Evolutionary conservation across 1,140 invertebrate species (phyloP).

Genomic region (Hermetia illucens): DNA sequence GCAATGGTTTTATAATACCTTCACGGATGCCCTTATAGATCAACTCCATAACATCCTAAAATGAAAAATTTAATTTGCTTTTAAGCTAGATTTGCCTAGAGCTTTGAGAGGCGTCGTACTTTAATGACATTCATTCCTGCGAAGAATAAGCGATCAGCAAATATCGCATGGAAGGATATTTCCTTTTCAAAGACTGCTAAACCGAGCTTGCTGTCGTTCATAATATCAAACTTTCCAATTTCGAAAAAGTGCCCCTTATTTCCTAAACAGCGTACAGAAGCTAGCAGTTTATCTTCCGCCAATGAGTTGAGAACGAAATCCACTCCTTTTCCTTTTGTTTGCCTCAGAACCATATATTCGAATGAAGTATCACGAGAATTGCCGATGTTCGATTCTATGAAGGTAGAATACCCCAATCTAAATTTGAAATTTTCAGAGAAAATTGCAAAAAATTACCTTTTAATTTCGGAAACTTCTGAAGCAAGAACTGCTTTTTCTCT

Average conservation of each 20-base stretch:
- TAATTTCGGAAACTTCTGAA: constrained; percentile 51
- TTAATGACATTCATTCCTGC: too few species aligned
- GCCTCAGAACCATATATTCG: constrained; percentile 39
- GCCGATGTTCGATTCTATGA: constrained; percentile 38
- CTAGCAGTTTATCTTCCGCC: constrained; percentile 49
- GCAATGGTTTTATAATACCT: constrained; percentile 49
- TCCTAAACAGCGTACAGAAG: constrained; percentile 63
- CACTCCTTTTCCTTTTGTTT: constrained; percentile 46
- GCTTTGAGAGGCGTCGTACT: too few species aligned
- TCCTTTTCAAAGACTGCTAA: constrained; percentile 69
- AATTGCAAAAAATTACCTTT: constrained; percentile 27
- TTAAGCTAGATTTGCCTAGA: too few species aligned
- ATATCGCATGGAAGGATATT: constrained; percentile 74
- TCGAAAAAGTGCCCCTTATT: constrained; percentile 54
- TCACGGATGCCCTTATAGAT: constrained; percentile 45
- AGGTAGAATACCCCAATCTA: not conserved
- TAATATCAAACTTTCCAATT: constrained; percentile 63
- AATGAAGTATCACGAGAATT: constrained; percentile 47
- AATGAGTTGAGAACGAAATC: constrained; percentile 54
- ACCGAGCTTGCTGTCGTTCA: constrained; percentile 46
- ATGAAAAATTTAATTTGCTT: constrained; percentile 53
- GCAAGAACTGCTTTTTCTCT: constrained; percentile 64
- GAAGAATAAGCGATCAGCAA: constrained; percentile 62
- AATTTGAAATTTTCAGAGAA: not conserved
- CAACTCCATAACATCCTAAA: constrained; percentile 55